Evolutionary conservation across 2,797 vertebrate genomes (phyloP).

Genomic region (Sebastes oblongus): DNA sequence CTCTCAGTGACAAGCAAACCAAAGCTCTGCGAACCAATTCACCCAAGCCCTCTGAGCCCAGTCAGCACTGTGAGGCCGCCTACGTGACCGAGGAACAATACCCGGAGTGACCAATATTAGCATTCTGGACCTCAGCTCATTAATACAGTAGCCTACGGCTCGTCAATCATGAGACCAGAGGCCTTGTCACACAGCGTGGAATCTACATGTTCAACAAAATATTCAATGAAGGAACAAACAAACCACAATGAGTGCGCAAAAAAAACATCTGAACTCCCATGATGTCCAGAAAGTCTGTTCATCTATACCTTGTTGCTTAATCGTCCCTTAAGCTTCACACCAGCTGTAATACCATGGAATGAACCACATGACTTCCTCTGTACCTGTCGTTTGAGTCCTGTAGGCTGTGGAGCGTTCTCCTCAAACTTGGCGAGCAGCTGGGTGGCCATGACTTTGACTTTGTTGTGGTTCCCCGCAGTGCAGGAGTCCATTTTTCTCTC

Average conservation of each 20-base stretch:
- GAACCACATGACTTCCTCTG: neutral
- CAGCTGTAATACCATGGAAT: neutral
- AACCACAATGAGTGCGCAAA: neutral
- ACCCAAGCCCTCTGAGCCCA: constrained; percentile 8
- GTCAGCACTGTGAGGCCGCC: constrained; percentile 61
- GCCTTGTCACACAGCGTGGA: neutral
- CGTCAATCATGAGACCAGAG: constrained; percentile 32
- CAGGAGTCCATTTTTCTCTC: constrained; percentile 86
- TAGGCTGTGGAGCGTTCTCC: constrained; percentile 89
- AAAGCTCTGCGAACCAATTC: constrained; percentile 40
- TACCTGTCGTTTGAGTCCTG: constrained; percentile 93
- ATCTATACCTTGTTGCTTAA: neutral
- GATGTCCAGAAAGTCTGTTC: neutral
- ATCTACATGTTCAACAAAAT: neutral
- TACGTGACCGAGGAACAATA: constrained; percentile 63
- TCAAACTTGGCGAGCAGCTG: constrained; percentile 97
- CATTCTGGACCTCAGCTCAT: constrained; percentile 54
- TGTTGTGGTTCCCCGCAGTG: constrained; percentile 88
- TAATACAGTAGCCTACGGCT: constrained; percentile 35
- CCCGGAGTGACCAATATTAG: constrained; percentile 42
- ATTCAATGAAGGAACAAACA: neutral
- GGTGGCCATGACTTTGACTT: constrained; percentile 97
- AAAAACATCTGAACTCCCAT: neutral
- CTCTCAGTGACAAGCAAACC: constrained; percentile 22
- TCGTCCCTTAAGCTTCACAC: neutral